A percentile compares a stretch with the other conserved stretches of the same genome.
Evolutionary conservation across 2,113 vertebrate genomes (phyloP).

Genomic region (Glaucomys volans): DNA sequence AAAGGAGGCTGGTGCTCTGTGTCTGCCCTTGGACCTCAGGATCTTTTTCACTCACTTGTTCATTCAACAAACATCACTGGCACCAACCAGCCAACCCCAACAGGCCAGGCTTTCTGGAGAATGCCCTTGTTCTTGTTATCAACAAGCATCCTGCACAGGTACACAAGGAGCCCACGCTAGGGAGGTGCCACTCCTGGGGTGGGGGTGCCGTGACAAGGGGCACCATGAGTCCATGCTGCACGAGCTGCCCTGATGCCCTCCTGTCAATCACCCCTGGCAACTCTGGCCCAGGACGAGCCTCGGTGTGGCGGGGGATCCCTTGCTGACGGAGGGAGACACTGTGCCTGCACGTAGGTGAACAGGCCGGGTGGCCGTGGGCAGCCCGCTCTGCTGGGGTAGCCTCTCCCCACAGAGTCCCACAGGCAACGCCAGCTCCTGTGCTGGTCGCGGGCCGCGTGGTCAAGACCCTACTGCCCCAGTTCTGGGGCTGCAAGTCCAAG

Average conservation of each 20-base stretch:
- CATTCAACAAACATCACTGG: neutral
- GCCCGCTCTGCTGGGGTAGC: neutral
- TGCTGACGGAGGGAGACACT: neutral
- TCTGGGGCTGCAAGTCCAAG: neutral
- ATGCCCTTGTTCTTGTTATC: neutral
- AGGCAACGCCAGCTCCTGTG: neutral
- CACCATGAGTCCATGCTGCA: rapidly evolving
- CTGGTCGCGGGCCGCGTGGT: no score
- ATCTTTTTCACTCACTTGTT: neutral
- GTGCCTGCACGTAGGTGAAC: rapidly evolving
- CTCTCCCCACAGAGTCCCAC: neutral
- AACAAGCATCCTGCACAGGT: rapidly evolving
- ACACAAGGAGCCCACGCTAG: rapidly evolving
- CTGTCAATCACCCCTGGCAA: neutral
- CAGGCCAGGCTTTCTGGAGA: rapidly evolving
- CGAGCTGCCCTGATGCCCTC: rapidly evolving
- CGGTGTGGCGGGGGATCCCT: no score
- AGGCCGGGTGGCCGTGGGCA: rapidly evolving
- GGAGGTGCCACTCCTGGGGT: rapidly evolving
- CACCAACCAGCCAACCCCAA: neutral
- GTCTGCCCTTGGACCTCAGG: rapidly evolving
- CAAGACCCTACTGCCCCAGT: neutral
- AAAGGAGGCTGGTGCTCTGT: rapidly evolving
- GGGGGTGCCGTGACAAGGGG: rapidly evolving
- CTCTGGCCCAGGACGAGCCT: neutral